A percentile compares a stretch with the other conserved stretches of the same genome.
These are phyloP conservation scores for Sebastes steindachneri DNA, from an alignment of 2,797 vertebrate genomes.

Conservation along the genomic window DNA sequence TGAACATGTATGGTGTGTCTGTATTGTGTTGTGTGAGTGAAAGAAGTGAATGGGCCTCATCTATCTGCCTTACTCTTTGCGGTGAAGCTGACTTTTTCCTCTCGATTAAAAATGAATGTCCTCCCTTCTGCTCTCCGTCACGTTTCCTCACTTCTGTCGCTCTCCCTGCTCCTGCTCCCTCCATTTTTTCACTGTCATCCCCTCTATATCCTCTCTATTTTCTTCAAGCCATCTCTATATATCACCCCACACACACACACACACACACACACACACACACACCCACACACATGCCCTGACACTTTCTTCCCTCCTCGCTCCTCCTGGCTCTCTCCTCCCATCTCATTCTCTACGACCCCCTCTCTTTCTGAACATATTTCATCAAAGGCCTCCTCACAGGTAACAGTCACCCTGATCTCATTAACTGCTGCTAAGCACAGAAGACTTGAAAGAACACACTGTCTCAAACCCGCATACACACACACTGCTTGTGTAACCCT, in stretches of 20 bases:
- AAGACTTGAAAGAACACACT: slow-evolving; percentile 62
- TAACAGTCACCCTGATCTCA: slow-evolving; percentile 77
- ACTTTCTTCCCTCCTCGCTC: slow-evolving; percentile 7
- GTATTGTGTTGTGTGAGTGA: slow-evolving; percentile 7
- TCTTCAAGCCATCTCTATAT: slow-evolving; percentile 55
- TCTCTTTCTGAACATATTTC: slow-evolving; percentile 72
- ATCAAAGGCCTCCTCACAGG: slow-evolving; percentile 78
- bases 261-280: background rate
- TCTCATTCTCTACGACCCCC: slow-evolving; percentile 44
- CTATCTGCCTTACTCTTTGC: slow-evolving; percentile 45
- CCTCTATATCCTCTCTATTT: slow-evolving; percentile 55
- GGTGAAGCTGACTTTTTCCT: slow-evolving; percentile 52
- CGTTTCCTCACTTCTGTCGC: slow-evolving; percentile 17
- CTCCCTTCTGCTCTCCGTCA: slow-evolving; percentile 63
- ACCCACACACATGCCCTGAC: background rate
- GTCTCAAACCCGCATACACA: slow-evolving; percentile 9
- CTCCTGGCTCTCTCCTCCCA: slow-evolving; percentile 37
- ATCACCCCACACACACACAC: slow-evolving; percentile 15
- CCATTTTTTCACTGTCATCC: slow-evolving; percentile 35
- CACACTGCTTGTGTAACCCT: slow-evolving; percentile 44
- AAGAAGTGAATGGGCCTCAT: slow-evolving; percentile 37
- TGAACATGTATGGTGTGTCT: slow-evolving; percentile 2
- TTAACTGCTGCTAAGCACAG: slow-evolving; percentile 74
- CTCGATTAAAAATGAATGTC: slow-evolving; percentile 72
- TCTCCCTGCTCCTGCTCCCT: slow-evolving; percentile 14